Percentiles rank a stretch among this genome's conserved stretches.
phyloP scores from a whole-genome alignment of 2,113 vertebrate genomes.

The Harpagus bidentatus region DNA sequence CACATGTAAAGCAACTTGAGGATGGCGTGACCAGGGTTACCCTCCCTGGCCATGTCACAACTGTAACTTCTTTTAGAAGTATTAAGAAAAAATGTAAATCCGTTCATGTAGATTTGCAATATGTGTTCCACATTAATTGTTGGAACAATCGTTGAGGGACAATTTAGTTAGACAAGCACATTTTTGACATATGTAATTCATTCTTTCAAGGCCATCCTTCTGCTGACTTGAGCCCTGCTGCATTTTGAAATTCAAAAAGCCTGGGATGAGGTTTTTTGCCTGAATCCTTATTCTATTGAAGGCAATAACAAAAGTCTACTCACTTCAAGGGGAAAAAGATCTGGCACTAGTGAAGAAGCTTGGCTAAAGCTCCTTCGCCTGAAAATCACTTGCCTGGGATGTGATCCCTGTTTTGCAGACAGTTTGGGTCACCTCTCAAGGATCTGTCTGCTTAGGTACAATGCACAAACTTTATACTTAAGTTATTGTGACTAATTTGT shows the following conservation, averaged over 20 bases:
- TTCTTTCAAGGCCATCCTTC: neutral
- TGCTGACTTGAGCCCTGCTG: neutral
- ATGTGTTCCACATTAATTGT: neutral
- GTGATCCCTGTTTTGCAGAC: neutral
- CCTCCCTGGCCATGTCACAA: neutral
- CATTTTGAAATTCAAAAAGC: neutral
- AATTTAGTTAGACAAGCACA: neutral
- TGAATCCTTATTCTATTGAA: neutral
- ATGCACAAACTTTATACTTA: neutral
- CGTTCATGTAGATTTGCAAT: neutral
- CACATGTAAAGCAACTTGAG: accelerated
- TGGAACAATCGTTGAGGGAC: neutral
- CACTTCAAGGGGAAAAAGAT: neutral
- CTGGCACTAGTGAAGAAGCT: neutral
- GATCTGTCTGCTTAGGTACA: neutral
- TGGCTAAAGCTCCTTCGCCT: neutral
- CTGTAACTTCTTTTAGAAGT: neutral
- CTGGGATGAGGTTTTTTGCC: neutral
- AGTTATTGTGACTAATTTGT: neutral
- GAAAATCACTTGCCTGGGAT: neutral
- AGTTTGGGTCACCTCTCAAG: neutral
- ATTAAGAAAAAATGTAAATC: neutral
- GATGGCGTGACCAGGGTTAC: neutral
- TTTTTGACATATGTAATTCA: neutral
- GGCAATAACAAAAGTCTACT: neutral